Percentiles rank a stretch among this genome's conserved stretches.
phyloP scores from a whole-genome alignment of 1,140 invertebrate genomes.

The Ridgeia piscesae region DNA sequence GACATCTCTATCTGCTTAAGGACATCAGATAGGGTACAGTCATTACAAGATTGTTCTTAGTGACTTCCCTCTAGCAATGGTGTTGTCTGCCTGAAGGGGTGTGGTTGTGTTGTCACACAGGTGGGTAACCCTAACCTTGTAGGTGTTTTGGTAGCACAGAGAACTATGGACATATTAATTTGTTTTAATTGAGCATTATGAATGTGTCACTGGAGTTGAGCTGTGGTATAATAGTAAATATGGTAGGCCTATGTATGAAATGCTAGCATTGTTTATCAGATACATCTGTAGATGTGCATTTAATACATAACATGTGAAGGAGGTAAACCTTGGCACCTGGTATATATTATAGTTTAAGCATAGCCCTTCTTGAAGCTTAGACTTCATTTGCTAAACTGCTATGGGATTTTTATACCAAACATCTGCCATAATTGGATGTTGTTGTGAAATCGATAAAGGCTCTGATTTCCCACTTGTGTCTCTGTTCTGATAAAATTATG shows the following conservation, averaged over 20 bases:
- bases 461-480: not conserved
- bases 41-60: not conserved
- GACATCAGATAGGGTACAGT: not conserved
- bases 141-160: not conserved
- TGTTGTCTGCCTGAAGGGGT: not conserved
- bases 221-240: too few relatives aligned
- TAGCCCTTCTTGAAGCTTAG: not conserved
- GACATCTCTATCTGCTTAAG: not conserved
- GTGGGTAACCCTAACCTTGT: too few relatives aligned
- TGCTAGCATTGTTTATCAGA: too few relatives aligned
- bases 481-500: not conserved
- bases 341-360: not conserved
- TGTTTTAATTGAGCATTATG: not conserved
- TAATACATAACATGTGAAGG: not conserved
- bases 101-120: not conserved
- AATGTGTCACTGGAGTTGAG: too few relatives aligned
- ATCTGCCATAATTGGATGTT: not conserved
- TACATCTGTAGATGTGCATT: too few relatives aligned
- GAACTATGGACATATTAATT: not conserved
- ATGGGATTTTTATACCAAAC: not conserved
- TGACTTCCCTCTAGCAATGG: not conserved
- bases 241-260: too few relatives aligned
- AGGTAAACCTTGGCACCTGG: not conserved
- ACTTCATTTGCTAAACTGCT: not conserved
- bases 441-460: not conserved